A percentile compares a stretch with the other conserved stretches of the same genome.
Conservation (phyloP, 2,797 vertebrate species). For the Macropodus opercularis region DNA sequence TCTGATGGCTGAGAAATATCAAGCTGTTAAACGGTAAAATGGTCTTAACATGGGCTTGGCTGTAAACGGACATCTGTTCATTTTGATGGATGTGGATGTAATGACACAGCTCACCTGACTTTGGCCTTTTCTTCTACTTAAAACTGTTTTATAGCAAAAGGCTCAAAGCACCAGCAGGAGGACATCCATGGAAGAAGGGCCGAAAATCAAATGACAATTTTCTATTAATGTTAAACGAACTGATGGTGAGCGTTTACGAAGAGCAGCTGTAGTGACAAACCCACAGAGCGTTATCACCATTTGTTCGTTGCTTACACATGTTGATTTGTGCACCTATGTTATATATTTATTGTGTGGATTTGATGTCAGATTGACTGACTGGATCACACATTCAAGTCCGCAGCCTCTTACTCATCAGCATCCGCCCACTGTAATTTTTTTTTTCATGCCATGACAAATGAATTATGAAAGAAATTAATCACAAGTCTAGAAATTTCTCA, state of each 20-base stretch:
- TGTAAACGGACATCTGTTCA: not conserved
- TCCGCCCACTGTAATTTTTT: not conserved
- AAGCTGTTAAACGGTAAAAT: too few species aligned
- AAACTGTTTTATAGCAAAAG: not conserved
- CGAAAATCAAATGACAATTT: not conserved
- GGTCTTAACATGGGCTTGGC: too few species aligned
- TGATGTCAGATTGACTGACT: not conserved
- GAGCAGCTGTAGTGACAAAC: not conserved
- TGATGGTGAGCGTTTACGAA: not conserved
- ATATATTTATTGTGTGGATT: not conserved
- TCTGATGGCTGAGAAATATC: too few species aligned
- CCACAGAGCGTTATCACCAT: not conserved
- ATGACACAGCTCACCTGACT: not conserved
- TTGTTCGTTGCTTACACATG: not conserved
- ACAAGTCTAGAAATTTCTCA: too few species aligned
- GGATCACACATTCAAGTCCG: not conserved
- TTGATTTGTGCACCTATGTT: not conserved
- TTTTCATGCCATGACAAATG: not conserved
- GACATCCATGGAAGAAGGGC: not conserved
- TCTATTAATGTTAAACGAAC: not conserved
- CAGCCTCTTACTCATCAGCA: not conserved
- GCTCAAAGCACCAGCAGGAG: not conserved
- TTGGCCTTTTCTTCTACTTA: not conserved
- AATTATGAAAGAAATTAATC: not conserved
- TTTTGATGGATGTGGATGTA: not conserved